phyloP scores from a whole-genome alignment of 2,113 vertebrate species.

The Microtus montanus region DNA sequence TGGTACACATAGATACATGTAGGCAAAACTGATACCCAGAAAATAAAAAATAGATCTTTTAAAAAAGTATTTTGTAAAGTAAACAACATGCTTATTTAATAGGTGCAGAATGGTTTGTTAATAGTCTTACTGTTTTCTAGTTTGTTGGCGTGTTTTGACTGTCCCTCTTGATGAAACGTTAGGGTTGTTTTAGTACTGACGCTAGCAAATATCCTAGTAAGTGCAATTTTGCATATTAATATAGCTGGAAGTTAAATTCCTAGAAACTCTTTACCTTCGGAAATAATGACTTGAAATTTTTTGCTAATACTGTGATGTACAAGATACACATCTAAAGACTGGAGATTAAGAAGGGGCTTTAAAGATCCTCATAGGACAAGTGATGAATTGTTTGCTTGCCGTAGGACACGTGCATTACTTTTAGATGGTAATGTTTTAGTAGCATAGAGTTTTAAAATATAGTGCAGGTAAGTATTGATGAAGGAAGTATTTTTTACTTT shows the following conservation, averaged over 20 bases:
- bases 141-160: not conserved
- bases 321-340: not conserved
- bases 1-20: not conserved
- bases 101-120: not conserved
- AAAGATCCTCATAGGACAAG: not conserved
- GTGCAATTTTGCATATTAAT: not conserved
- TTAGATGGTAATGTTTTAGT: not conserved
- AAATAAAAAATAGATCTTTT: not conserved
- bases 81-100: not conserved
- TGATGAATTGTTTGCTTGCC: constrained; percentile 22
- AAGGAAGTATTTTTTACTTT: constrained; percentile 52
- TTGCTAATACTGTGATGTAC: not conserved
- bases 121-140: not conserved
- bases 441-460: not conserved
- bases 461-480: not conserved
- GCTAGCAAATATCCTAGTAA: not conserved
- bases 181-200: not conserved
- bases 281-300: constrained; percentile 47
- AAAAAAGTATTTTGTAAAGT: not conserved
- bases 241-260: not conserved
- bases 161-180: not conserved
- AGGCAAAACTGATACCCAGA: not conserved
- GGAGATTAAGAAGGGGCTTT: not conserved
- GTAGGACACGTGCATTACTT: not conserved
- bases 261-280: constrained; percentile 6